Evolutionary conservation across 1,140 invertebrate species (phyloP), one percentile per base, ranked within the genome.

Genomic region (Drosophila grimshawi): DNA sequence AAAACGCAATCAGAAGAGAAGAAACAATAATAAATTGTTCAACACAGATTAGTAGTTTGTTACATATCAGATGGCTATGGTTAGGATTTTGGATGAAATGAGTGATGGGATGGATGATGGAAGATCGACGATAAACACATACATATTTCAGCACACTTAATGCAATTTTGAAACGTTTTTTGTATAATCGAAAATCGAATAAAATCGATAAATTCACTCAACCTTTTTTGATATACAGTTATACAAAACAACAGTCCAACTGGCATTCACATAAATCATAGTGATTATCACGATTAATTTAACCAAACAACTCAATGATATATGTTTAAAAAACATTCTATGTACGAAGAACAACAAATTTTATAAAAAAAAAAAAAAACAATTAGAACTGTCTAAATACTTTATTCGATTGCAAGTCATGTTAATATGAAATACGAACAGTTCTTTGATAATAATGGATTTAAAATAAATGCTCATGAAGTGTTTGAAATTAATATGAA

Each of bases 151-250:
- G 19, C 51, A 68, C 53, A 55, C 70, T 52, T 37, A 56, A 60
- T 32, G 39, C 51, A 37, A 67, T 64, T 73, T 57, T 11, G 19
- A 64, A 52, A 51, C 8, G 39, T 43, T 3, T 66, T 41, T 63
- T 76, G 55, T 48, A 61, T 61, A 49, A 56, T 49, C 39, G 43
- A 67, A 52, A 19, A 19, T 19, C 19, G 19, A 19, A 19, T 19
- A 19, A 19, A 19, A 19, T 19, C 19, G 19, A 19, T 19, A 19
- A 19, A 57, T 45, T 70, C 59, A 67, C 27, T 45, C 27, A 53
- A 68, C 8, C 33, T 60, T 48, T 77, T 88, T 88, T 85, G 82
- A 88, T 88, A 88, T 80, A 80, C 55, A 59, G 64, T 78, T 85
- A 83, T 80, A 88, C 83, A 88, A 71, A 19, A 19, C 19, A 19